Evolutionary conservation across 2,888 invertebrate genomes (phyloP).

Genomic region (Pyrochroa serraticornis): DNA sequence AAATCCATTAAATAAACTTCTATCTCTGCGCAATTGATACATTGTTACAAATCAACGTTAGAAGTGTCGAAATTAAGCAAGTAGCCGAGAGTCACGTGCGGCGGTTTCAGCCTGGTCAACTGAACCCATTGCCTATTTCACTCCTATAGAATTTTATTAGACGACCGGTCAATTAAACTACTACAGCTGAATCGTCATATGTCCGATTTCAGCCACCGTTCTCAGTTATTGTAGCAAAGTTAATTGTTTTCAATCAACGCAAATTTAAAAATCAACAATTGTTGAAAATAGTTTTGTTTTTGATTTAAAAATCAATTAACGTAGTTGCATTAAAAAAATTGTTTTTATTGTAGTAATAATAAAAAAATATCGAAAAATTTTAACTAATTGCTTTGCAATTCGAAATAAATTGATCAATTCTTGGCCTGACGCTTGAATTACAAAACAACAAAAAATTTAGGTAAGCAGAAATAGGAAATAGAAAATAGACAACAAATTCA

Average conservation of each 20-base stretch:
- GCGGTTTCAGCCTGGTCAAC: slow-evolving; percentile 29
- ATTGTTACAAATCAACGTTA: slow-evolving; percentile 30
- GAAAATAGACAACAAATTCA: too few species aligned
- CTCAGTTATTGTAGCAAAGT: slow-evolving; percentile 21
- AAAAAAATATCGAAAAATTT: too few species aligned
- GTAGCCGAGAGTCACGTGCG: slow-evolving; percentile 31
- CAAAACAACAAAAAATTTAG: too few species aligned
- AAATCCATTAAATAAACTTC: too few species aligned
- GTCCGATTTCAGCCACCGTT: slow-evolving; percentile 16
- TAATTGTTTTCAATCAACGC: slow-evolving; percentile 18
- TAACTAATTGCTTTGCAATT: too few species aligned
- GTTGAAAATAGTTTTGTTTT: too few species aligned
- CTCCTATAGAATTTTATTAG: slow-evolving; percentile 24
- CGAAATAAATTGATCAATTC: too few species aligned
- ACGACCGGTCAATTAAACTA: slow-evolving; percentile 19
- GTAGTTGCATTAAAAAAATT: too few species aligned
- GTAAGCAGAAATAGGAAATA: too few species aligned
- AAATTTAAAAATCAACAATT: neutral
- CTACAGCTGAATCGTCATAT: slow-evolving; percentile 22
- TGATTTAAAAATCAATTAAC: too few species aligned
- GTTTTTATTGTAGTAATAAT: too few species aligned
- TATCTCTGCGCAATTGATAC: slow-evolving; percentile 21
- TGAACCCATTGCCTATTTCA: slow-evolving; percentile 27
- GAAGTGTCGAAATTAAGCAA: slow-evolving; percentile 33
- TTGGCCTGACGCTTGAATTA: too few species aligned